Percentiles rank a stretch among this genome's conserved stretches.
Evolutionary conservation across 2,888 invertebrate genomes (phyloP).

Genomic region (Tenthredo distinguenda): DNA sequence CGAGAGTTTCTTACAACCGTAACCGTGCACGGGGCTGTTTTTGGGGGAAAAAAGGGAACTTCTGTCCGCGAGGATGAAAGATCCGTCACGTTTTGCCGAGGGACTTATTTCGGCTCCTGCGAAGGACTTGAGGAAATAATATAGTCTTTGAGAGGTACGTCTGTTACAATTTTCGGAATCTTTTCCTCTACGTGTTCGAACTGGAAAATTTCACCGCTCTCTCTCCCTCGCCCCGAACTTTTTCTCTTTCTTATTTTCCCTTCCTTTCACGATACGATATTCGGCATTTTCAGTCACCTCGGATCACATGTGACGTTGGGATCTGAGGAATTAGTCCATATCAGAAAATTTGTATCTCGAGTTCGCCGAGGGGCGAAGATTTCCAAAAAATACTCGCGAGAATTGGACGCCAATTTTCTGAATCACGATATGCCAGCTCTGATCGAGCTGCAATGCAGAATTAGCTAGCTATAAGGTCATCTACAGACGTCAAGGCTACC

Average conservation of each 20-base stretch:
- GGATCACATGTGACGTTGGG: too few relatives aligned
- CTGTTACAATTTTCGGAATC: conserved; percentile 23
- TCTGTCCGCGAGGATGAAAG: conserved; percentile 1
- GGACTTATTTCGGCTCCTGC: conserved; percentile 53
- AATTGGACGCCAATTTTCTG: too few relatives aligned
- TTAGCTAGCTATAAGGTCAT: neutral
- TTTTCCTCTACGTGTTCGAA: neutral
- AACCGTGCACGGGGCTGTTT: neutral
- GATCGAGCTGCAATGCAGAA: neutral
- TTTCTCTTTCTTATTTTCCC: too few relatives aligned
- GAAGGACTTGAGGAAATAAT: conserved; percentile 45
- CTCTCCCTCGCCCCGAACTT: too few relatives aligned
- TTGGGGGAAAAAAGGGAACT: neutral
- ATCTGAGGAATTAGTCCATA: too few relatives aligned
- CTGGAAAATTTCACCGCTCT: neutral
- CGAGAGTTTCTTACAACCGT: neutral
- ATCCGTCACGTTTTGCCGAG: conserved; percentile 58
- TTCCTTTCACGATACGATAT: neutral
- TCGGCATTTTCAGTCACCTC: too few relatives aligned
- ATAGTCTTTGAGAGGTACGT: conserved; percentile 18
- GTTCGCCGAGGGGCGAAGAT: too few relatives aligned
- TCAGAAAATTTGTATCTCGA: too few relatives aligned
- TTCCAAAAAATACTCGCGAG: too few relatives aligned
- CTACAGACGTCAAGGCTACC: conserved; percentile 17
- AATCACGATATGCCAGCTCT: neutral